A percentile compares a stretch with the other conserved stretches of the same genome.
These are phyloP conservation scores for Eutolmus rufibarbis DNA, from an alignment of 2,888 invertebrate species.

Conservation along the genomic window DNA sequence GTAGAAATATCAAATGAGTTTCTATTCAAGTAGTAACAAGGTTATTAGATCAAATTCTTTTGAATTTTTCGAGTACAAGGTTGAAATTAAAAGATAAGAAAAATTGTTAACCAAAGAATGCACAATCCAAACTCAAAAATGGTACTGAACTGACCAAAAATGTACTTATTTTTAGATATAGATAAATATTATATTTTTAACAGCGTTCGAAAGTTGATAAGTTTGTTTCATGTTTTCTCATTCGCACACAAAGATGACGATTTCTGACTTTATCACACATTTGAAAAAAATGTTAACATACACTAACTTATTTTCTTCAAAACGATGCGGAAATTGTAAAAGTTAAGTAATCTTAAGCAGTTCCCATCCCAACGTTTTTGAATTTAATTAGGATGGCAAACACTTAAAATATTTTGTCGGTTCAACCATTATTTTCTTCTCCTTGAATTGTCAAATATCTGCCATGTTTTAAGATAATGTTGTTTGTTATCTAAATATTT, in stretches of 20 bases:
- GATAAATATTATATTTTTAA: neutral
- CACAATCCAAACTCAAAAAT: neutral
- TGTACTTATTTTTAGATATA: neutral
- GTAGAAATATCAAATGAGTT: neutral
- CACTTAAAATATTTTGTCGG: neutral
- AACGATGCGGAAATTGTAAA: neutral
- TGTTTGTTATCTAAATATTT: neutral
- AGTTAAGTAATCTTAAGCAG: neutral
- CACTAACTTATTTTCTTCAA: neutral
- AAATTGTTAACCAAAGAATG: neutral
- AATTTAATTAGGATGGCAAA: neutral
- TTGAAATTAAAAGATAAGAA: neutral
- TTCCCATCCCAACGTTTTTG: neutral
- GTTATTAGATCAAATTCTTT: neutral
- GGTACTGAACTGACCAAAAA: neutral
- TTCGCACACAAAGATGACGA: neutral
- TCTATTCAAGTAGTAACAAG: neutral
- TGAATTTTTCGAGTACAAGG: neutral
- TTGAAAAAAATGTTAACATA: neutral
- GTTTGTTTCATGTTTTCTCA: neutral
- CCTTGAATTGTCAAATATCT: neutral
- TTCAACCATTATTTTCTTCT: neutral
- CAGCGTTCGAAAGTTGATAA: neutral
- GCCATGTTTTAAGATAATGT: neutral
- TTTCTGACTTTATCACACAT: neutral